Percentiles rank a stretch among this genome's conserved stretches.
phyloP scores from a whole-genome alignment of 2,113 vertebrate genomes.

The Struthidea cinerea region DNA sequence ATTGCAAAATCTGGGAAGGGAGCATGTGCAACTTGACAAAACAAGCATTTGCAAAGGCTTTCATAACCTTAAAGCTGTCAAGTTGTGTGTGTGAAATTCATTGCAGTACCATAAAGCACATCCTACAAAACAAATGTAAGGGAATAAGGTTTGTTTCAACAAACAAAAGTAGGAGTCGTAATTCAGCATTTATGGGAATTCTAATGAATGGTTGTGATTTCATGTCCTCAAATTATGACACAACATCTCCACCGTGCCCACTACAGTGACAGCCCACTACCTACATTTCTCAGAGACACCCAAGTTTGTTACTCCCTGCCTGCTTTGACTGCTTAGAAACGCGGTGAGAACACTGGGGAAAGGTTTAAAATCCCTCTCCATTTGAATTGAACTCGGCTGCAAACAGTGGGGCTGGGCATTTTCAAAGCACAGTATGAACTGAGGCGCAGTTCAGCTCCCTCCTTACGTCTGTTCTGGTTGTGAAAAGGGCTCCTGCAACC shows the following conservation, averaged over 20 bases:
- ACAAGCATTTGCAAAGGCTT: neutral
- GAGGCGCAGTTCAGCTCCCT: neutral
- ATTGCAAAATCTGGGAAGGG: neutral
- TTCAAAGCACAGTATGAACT: neutral
- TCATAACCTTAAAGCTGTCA: conserved; percentile 6
- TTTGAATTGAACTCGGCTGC: neutral
- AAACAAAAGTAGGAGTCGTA: neutral
- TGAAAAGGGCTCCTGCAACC: neutral
- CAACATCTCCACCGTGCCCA: neutral
- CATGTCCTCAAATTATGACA: neutral
- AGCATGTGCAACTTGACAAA: neutral
- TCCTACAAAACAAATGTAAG: neutral
- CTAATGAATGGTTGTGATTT: neutral
- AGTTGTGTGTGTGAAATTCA: neutral
- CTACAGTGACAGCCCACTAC: too few species aligned
- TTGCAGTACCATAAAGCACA: neutral
- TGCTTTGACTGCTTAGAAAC: neutral
- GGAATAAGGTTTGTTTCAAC: neutral
- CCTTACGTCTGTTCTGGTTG: rapidly evolving
- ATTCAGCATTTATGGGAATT: neutral
- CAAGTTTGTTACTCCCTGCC: neutral
- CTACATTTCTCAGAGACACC: neutral
- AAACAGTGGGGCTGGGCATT: rapidly evolving
- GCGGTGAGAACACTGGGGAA: neutral
- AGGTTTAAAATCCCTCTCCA: neutral